Evolutionary conservation across 1,140 invertebrate genomes (phyloP).

Genomic region (Anastrepha obliqua): DNA sequence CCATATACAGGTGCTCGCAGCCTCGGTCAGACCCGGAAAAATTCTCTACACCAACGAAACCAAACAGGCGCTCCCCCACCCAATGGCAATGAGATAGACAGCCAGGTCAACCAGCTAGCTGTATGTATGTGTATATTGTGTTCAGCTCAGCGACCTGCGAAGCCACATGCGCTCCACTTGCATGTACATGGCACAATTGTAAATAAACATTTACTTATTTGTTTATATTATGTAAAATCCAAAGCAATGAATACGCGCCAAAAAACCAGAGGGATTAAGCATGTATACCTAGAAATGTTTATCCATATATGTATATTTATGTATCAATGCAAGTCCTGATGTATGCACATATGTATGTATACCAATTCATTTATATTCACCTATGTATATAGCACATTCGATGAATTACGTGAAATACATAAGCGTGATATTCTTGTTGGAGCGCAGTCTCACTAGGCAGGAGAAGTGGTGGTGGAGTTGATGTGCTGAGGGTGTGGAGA

Average conservation of each 20-base stretch:
- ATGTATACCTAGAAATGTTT: not conserved
- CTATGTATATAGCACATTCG: not conserved
- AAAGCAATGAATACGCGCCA: conserved; percentile 50
- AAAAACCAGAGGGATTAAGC: not conserved
- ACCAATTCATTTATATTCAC: not conserved
- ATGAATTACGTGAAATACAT: not conserved
- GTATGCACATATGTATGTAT: too few species aligned
- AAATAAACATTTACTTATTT: conserved; percentile 49
- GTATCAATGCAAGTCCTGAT: too few species aligned
- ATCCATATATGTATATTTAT: not conserved
- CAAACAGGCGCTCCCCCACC: conserved; percentile 13
- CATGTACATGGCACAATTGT: not conserved
- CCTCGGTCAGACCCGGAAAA: conserved; percentile 40
- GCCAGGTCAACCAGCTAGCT: not conserved
- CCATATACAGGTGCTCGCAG: not conserved
- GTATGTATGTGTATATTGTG: not conserved
- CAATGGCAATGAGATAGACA: conserved; percentile 27
- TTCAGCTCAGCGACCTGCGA: conserved; percentile 38
- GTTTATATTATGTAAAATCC: conserved; percentile 48
- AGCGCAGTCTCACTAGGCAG: not conserved
- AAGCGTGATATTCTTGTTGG: not conserved
- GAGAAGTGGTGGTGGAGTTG: not conserved
- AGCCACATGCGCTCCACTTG: not conserved
- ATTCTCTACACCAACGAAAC: conserved; percentile 41
- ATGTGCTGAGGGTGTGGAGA: not conserved